Base-by-base conservation (phyloP, 2,113 vertebrate species). In the Abramis brama region DNA sequence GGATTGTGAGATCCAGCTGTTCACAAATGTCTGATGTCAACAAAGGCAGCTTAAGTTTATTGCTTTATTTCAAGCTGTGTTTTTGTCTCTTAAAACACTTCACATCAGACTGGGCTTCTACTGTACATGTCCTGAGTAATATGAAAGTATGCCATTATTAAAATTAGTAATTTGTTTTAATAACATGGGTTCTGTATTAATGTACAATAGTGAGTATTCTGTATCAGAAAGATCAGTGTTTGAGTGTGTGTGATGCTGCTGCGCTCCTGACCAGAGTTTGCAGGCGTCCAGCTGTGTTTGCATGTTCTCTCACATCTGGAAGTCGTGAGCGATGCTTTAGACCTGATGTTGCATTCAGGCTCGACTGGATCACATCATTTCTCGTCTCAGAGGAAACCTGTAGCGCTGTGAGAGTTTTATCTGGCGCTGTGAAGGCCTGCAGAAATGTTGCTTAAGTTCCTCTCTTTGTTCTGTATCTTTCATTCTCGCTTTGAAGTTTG, bases 221-320 rank as follows among this genome's bases (percentile, higher is more conserved):
- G 64, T 7, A 6, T 8, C 25, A 33, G 27, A 70, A 27, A 68
- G 27, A 15, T 64, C 60, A 4, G n/a, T 15, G 62, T 64, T 15
- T 64, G 62, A 15, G 1, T 19, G 4, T 2, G 12, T 64, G 64
- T 1, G 52, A 17, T 2, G 17, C 17, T 19, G 17, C 17, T 9
- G 13, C 15, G 62, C 12, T 66, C 23, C 52, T 13, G 50, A 70
- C 30, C 21, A 12, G 17, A 11, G 7, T 36, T 68, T 6, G 21
- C 59, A 21, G 13, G 21, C 13, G 9, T 47, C 80, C 80, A 82
- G 47, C 80, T 55, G 80, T 82, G 62, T 82, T 23, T 64, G 25
- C 5, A n/a, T 23, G 17, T 43, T 3, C n/a, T 19, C 45, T 39
- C 80, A 57, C 80, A 73, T 73, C 81, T 83, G 66, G 66, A 55